Conservation (phyloP, 2,113 vertebrate genomes). For the Percina caprodes region DNA sequence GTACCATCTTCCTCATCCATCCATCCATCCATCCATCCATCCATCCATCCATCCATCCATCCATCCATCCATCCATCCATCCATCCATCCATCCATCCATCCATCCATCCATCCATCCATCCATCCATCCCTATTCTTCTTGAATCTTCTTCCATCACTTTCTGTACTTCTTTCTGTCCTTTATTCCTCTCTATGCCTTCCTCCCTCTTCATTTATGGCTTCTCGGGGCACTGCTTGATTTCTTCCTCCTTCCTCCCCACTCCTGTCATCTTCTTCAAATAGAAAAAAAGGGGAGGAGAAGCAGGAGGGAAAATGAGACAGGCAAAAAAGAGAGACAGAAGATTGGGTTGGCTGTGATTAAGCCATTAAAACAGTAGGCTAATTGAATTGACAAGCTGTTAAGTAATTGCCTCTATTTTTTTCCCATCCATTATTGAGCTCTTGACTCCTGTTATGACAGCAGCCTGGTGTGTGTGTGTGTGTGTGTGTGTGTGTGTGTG, state of each 20-base stretch:
- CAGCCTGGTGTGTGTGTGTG: no score
- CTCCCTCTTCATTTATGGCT: conserved; percentile 14
- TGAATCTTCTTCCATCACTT: not conserved
- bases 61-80: no score
- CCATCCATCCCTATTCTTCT: no score
- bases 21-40: no score
- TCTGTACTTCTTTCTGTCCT: not conserved
- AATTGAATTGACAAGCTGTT: conserved; percentile 72
- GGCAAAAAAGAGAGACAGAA: not conserved
- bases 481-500: no score
- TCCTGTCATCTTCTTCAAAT: conserved; percentile 34
- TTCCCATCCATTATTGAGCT: conserved; percentile 59
- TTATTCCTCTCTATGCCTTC: not conserved
- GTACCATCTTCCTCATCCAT: not conserved
- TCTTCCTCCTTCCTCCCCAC: conserved; percentile 5
- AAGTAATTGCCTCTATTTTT: conserved; percentile 65
- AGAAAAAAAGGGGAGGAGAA: conserved; percentile 1
- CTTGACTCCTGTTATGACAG: conserved; percentile 57
- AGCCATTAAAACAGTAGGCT: conserved; percentile 61
- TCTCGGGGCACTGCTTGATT: conserved; percentile 4
- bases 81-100: no score
- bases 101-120: no score
- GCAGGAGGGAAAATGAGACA: conserved; percentile 8
- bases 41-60: no score
- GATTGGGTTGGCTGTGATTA: conserved; percentile 49